Percentiles rank a stretch among this genome's conserved stretches.
These are phyloP conservation scores for Coracopsis vasa DNA, from an alignment of 2,113 vertebrate species.

Conservation along the genomic window DNA sequence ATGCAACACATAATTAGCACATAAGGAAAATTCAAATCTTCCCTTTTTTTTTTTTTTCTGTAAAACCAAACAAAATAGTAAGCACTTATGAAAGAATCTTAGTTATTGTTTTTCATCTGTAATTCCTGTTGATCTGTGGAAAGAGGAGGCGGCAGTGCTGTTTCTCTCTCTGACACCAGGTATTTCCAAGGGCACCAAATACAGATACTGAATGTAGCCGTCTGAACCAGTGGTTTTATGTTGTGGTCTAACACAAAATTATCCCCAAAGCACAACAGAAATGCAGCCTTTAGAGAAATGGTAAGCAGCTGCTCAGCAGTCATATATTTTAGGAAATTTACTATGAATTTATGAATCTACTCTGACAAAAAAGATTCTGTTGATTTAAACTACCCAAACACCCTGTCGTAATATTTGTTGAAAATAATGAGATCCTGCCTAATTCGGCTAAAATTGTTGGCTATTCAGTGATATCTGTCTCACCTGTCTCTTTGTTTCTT, in stretches of 20 bases:
- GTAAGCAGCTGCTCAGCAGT: background rate
- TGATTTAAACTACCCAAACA: background rate
- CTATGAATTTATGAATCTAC: background rate
- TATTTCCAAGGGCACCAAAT: background rate
- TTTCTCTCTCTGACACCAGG: background rate
- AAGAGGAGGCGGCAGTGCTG: background rate
- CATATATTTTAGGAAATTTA: background rate
- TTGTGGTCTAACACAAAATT: background rate
- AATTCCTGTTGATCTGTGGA: background rate
- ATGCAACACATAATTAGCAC: background rate
- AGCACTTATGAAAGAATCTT: background rate
- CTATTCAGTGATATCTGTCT: background rate
- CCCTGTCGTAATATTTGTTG: background rate
- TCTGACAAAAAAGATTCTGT: background rate
- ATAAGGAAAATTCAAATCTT: background rate
- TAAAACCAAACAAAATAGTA: background rate
- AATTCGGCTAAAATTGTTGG: background rate
- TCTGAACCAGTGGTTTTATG: background rate
- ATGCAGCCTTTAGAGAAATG: background rate
- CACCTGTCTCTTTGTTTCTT: background rate
- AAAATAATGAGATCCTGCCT: background rate
- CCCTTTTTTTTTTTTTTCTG: background rate
- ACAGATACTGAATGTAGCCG: fast-evolving
- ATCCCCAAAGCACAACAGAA: background rate
- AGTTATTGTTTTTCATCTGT: background rate